Base-by-base conservation (phyloP, 2,113 vertebrate genomes). In the Columbina picui region DNA sequence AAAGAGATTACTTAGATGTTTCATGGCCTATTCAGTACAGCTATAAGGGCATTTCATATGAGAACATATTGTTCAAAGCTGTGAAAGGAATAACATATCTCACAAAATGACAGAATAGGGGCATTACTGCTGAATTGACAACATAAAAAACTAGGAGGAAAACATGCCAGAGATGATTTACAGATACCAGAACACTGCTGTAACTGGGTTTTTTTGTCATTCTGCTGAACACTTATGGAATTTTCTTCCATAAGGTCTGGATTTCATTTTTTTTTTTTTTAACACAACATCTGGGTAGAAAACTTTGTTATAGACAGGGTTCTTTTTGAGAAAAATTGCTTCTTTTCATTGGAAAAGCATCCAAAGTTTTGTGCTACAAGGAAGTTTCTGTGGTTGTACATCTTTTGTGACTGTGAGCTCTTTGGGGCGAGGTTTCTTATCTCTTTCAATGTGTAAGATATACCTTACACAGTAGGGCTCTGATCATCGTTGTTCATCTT, bases 101-200 rank as follows among this genome's bases (percentile, higher is more conserved):
- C 53, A 67, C 60, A 87, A 60, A 92, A 84, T 91, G 68, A 47
- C 74, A 91, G 71, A 88, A 80, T 80, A 95, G 81, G 64, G 36
- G 30, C 73, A 64, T 84, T 87, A 64, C 52, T 84, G 73, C 20
- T 84, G 41, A 84, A 36, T 29, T 1, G 5, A 73, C 47, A 79
- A 39, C 83, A 26, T 67, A 71, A 91, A 84, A 80, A 90, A 60
- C 21, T 8, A 78, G 60, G 39, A 59, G 52, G 20, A 87, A 77
- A 89, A 64, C 32, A 38, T 39, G 43, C 56, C 76, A 68, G 61
- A 78, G 52, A 60, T 49, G 34, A 91, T 84, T 83, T 87, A 82
- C 36, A 64, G 80, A 71, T 82, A 92, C 7, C 74, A 93, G 60
- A 93, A 78, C 60, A 56, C 47, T 78, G 60, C 43, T 77, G 52